Base-by-base conservation (phyloP, 2,888 invertebrate species). In the Pyrgus malvae region DNA sequence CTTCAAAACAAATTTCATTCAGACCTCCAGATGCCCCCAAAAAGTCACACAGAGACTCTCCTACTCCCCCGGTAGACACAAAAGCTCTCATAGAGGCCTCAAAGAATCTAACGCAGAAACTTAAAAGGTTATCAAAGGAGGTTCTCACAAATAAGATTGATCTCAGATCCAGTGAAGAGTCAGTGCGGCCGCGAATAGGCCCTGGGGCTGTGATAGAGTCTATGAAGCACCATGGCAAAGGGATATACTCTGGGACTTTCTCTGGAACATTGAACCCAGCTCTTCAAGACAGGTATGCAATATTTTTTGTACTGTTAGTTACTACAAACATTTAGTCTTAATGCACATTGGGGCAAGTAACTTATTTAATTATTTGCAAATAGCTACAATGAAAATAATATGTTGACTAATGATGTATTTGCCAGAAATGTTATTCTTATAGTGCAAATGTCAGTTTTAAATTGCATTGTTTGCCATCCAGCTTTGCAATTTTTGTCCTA, bases 221-320 rank as follows among this genome's bases (percentile, higher is more conserved):
- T 69, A 96, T 97, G 97, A 95, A 95, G 80, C 97, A 98, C 78
- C 96, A 98, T 71, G 96, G 98, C 63, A 96, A 97, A 81, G 98
- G 98, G 68, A 97, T 98, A 61, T 98, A 98, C 87, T 98, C 98
- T 9, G 98, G 98, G 62, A 98, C 98, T 59, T 98, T 98, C 83
- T 98, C 97, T 74, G 98, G 98, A 49, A 98, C 98, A 12, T 82
- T 98, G 49, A 98, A 98, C 83, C 98, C 98, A 48, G 96, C 97
- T 38, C 91, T 98, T 44, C 98, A 98, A 86, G 98, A 98, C 83
- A 94, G 94, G 76, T 91, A 63, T 75, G 61, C 12, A 2, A 9
- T 14, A 16, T 33, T 16, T 8, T 46, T 16, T 35, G 1, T 8
- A 7, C 2, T 27, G 9, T 8, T 27, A 27, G 2, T 27, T 27